Percentiles rank a stretch among this genome's conserved stretches.
phyloP scores from a whole-genome alignment of 2,113 vertebrate genomes.

The Isichthys henryi region DNA sequence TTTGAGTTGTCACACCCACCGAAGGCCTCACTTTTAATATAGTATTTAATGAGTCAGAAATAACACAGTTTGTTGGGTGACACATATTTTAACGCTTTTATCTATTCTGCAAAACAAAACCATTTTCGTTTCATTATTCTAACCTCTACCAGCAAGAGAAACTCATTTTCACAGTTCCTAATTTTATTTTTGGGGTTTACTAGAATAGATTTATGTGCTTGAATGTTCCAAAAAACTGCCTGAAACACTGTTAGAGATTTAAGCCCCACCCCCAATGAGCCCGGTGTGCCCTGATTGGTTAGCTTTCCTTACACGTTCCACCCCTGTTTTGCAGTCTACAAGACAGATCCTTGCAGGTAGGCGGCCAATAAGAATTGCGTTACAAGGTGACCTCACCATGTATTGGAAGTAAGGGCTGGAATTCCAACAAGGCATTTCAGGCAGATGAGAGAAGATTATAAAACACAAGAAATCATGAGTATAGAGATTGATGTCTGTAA shows the following conservation, averaged over 20 bases:
- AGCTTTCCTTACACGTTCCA: neutral
- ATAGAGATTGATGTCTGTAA: neutral
- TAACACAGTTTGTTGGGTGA: neutral
- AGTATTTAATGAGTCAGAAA: neutral
- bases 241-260: neutral
- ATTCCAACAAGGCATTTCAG: neutral
- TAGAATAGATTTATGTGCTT: neutral
- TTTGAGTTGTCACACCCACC: neutral
- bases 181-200: neutral
- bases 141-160: neutral
- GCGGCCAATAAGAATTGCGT: neutral
- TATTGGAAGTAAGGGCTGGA: neutral
- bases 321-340: neutral
- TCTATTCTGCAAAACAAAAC: neutral
- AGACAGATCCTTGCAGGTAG: neutral
- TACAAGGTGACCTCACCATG: neutral
- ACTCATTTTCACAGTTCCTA: neutral
- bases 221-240: neutral
- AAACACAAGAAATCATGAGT: neutral
- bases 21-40: neutral
- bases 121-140: neutral
- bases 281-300: neutral
- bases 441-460: neutral
- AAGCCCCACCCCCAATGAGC: neutral
- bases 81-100: neutral